These are phyloP conservation scores for Bursaphelenchus okinawaensis DNA, from an alignment of 2,888 invertebrate species.

Conservation along the genomic window DNA sequence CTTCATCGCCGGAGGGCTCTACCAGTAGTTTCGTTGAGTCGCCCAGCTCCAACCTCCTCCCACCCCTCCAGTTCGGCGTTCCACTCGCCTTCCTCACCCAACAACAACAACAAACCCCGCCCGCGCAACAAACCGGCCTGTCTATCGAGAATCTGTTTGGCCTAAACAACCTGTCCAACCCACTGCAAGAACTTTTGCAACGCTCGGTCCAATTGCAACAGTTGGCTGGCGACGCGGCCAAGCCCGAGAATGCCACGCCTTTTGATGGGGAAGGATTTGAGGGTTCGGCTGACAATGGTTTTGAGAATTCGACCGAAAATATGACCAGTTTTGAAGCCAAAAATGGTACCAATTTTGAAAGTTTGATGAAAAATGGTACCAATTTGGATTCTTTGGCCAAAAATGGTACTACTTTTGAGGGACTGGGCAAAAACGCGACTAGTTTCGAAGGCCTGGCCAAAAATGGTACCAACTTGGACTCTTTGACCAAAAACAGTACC, in stretches of 20 bases:
- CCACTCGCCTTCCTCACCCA: conserved; percentile 8
- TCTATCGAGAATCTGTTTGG: not conserved
- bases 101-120: conserved; percentile 2
- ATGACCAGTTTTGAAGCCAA: too few species aligned
- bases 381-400: too few species aligned
- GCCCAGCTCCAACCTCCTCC: not conserved
- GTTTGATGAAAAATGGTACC: too few species aligned
- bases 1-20: not conserved
- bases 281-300: too few species aligned
- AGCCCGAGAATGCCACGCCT: too few species aligned
- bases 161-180: not conserved
- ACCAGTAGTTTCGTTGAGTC: not conserved
- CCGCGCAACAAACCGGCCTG: not conserved
- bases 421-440: too few species aligned
- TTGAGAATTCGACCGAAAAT: not conserved
- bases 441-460: too few species aligned
- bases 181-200: not conserved
- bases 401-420: too few species aligned
- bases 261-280: too few species aligned
- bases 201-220: not conserved
- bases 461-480: too few species aligned
- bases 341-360: too few species aligned
- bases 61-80: conserved; percentile 1
- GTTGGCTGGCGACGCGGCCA: not conserved
- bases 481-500: too few species aligned